A percentile compares a stretch with the other conserved stretches of the same genome.
Conservation (phyloP, 2,113 vertebrate species). For the Lampris incognitus region DNA sequence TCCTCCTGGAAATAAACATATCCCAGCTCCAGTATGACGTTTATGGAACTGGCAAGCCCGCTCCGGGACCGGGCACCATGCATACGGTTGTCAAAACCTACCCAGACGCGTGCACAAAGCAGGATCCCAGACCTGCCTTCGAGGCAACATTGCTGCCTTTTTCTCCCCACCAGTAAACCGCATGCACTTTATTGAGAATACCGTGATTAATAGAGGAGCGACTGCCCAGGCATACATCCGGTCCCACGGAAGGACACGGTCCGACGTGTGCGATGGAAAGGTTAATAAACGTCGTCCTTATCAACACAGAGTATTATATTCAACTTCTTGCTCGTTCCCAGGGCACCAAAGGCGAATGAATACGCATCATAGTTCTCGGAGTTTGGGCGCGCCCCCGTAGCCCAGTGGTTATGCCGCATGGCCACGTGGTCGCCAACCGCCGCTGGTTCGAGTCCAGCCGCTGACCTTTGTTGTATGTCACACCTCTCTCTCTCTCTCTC, state of each 20-base stretch:
- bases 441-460: no score
- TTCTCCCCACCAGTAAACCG: background rate
- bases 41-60: no score
- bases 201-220: constrained; percentile 70
- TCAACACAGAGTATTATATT: constrained; percentile 59
- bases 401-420: no score
- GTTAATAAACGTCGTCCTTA: constrained; percentile 54
- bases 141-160: background rate
- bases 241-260: constrained; percentile 55
- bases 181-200: constrained; percentile 56
- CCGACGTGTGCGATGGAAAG: constrained; percentile 58
- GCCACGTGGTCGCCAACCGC: no score
- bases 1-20: no score
- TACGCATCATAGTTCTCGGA: constrained; percentile 53
- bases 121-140: constrained; percentile 25
- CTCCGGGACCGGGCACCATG: no score
- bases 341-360: constrained; percentile 32
- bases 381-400: constrained; percentile 6
- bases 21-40: no score
- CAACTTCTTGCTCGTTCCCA: constrained; percentile 47
- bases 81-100: no score
- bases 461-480: no score
- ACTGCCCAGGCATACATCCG: constrained; percentile 33
- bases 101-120: constrained; percentile 24
- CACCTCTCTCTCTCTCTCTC: no score